Evolutionary conservation across 2,888 invertebrate species (phyloP), one percentile per base, ranked within the genome.

Genomic region (Globia sparganii): DNA sequence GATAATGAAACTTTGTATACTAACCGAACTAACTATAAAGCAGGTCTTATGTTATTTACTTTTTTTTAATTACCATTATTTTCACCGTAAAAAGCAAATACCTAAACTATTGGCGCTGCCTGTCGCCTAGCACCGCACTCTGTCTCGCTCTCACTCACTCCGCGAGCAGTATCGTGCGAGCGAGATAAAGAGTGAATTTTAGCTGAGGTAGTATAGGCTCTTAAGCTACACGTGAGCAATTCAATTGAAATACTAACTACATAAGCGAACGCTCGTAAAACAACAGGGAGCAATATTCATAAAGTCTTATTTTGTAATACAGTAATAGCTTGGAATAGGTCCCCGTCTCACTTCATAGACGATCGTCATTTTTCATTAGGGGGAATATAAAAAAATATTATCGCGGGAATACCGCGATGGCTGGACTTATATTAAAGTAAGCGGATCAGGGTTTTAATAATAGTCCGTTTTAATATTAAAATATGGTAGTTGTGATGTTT

Each of bases 291-390:
- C 72, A 79, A 85, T 83, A 85, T 85, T 80, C 83, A 86, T 86
- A 81, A 86, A 80, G 72, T 67, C 78, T 59, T 78, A 81, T 81
- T 78, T 64, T 86, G 83, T 78, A 83, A 73, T 77, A 68, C 80
- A 73, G 82, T 81, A 56, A 68, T 68, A 68, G 37, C 68, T 56
- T 6, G 21, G n/a, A 71, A 79, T 75, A 76, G 73, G 74, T 53
- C 68, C 80, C 53, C 72, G 66, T n/a, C 56, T 65, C 66, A 59
- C 49, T 59, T 59, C 70, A 70, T 75, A 83, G 83, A 71, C 86
- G 78, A 72, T 84, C 84, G 75, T 84, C 75, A 84, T 81, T 86
- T 83, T 86, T 86, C 86, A 86, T 86, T 86, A 86, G 75, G 66
- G 71, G 28, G 81, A 77, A 86, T 81, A 84, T 86, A 84, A 85